Conservation (phyloP, 2,113 vertebrate genomes). For the Leptocoma aspasia region DNA sequence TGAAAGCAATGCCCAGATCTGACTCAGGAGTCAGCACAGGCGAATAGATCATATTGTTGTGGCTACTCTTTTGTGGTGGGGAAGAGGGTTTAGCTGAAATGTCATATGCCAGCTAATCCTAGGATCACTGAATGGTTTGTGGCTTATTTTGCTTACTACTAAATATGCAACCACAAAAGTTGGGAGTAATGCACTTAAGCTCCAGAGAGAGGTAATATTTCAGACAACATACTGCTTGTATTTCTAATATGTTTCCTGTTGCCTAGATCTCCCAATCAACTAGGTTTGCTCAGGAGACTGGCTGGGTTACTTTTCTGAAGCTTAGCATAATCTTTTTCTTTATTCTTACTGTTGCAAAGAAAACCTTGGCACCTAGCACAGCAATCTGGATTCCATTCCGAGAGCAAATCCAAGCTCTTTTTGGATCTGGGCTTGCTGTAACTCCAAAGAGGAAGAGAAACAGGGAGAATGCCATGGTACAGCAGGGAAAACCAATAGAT, state of each 20-base stretch:
- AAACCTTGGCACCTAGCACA: conserved; percentile 35
- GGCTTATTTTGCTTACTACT: conserved; percentile 57
- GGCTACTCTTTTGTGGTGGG: not conserved
- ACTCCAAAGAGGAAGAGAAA: not conserved
- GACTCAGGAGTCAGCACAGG: not conserved
- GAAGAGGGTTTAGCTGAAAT: conserved; percentile 13
- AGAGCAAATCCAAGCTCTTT: not conserved
- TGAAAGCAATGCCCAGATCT: not conserved
- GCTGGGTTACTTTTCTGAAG: conserved; percentile 15
- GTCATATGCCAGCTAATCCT: conserved; percentile 21
- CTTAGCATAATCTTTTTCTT: conserved; percentile 35
- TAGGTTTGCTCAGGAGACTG: conserved; percentile 10
- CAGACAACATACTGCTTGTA: conserved; percentile 11
- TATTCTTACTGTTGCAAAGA: conserved; percentile 17
- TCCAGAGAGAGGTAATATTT: conserved; percentile 55
- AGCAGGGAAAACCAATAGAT: not conserved
- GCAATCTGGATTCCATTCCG: conserved; percentile 47
- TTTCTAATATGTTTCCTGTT: conserved; percentile 50
- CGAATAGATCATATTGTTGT: not conserved
- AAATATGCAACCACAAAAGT: conserved; percentile 48
- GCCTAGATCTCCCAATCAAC: conserved; percentile 30
- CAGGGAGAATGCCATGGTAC: not conserved
- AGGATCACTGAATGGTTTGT: conserved; percentile 24
- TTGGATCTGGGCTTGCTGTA: not conserved
- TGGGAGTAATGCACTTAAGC: conserved; percentile 43